Base-by-base conservation (phyloP, 2,888 invertebrate species). In the Furcula furcula region DNA sequence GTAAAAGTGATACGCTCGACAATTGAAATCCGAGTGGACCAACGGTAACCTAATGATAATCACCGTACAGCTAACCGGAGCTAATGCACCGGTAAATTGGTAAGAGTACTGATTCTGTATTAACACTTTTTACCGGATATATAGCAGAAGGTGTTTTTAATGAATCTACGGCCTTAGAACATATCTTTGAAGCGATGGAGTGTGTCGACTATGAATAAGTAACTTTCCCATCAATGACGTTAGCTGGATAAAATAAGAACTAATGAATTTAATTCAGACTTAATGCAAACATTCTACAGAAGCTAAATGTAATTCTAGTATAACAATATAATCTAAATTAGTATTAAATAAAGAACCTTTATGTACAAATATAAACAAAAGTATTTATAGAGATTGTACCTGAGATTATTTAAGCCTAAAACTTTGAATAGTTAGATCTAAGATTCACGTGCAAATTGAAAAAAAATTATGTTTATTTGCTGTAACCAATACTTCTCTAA, bases 81-180 rank as follows among this genome's bases (percentile, higher is more conserved):
- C 62, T 76, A 77, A 77, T 66, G 58, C 57, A 60, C 63, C 72
- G 64, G 51, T 46, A 74, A 79, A 79, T 78, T 75, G 73, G 70
- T 72, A 72, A 74, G 63, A 76, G 68, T 60, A 54, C 52, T 55
- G 56, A 64, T 56, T 61, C 49, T 58, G 56, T 65, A 62, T 63
- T 60, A 63, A 59, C 42, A 61, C 46, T 67, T 52, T 72, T 67
- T 53, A 60, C 40, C 32, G 43, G 42, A 65, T 54, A 65, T 58
- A 55, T 62, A 64, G 64, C 55, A 64, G 51, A 60, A 57, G 57
- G 50, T 46, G 55, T 52, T 55, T 54, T 55, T 41, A 62, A 60
- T 61, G 52, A 47, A 42, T 44, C 40, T 53, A 34, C 52, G 35
- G 16, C 25, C 34, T 13, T 34, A 10, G 36, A 32, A 45, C 36